Evolutionary conservation across 2,888 invertebrate species (phyloP).

Genomic region (Heliconius sara): DNA sequence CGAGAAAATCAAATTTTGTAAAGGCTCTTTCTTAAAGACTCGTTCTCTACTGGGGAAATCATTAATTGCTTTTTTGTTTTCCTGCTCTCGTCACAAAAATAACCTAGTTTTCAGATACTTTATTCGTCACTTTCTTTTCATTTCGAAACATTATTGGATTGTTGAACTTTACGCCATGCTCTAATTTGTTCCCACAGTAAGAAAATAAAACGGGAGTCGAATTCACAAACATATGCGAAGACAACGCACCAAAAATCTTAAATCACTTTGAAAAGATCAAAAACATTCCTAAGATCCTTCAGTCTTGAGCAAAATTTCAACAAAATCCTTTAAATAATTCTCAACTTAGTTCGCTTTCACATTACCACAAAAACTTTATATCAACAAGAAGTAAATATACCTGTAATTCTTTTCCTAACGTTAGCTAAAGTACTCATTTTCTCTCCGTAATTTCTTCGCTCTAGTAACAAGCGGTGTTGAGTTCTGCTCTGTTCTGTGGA

Average conservation of each 20-base stretch:
- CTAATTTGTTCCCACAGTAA: no score
- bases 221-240: not conserved
- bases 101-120: no score
- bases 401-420: not conserved
- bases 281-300: not conserved
- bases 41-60: no score
- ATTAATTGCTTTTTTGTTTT: no score
- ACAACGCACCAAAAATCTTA: not conserved
- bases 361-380: not conserved
- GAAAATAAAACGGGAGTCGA: not conserved
- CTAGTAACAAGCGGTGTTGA: not conserved
- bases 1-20: no score
- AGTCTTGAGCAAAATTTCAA: conserved; percentile 1
- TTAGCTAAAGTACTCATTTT: no score
- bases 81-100: no score
- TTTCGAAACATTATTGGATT: no score
- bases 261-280: not conserved
- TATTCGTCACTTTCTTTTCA: no score
- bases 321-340: conserved; percentile 9
- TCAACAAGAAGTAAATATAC: not conserved
- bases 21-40: no score
- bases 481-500: not conserved
- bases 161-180: no score
- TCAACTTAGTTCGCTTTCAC: not conserved
- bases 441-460: not conserved